Evolutionary conservation across 1,140 invertebrate genomes (phyloP).

Genomic region (Frieseomelitta varia): DNA sequence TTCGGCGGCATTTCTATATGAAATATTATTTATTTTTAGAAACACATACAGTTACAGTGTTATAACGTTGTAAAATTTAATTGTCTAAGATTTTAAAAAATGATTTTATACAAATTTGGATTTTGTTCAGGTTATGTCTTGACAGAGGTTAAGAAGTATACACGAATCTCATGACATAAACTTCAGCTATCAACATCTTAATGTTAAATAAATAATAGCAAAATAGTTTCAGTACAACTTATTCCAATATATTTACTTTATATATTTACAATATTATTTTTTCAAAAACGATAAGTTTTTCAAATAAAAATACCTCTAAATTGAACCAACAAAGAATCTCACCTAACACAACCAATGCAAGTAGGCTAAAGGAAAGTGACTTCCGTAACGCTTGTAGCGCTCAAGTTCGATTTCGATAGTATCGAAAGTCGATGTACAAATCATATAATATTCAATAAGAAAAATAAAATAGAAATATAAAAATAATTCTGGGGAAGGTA

Average conservation of each 20-base stretch:
- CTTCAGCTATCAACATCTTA: slow-evolving; percentile 68
- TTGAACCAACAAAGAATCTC: slow-evolving; percentile 26
- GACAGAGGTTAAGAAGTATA: slow-evolving; percentile 35
- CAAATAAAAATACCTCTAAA: slow-evolving; percentile 53
- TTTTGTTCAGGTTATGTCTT: slow-evolving; percentile 57
- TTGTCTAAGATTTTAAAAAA: neutral
- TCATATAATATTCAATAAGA: too few species aligned
- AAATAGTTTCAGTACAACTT: neutral
- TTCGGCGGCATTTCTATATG: slow-evolving; percentile 93
- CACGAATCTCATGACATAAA: slow-evolving; percentile 5
- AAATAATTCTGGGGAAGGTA: neutral
- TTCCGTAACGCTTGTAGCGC: slow-evolving; percentile 8
- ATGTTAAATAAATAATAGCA: neutral
- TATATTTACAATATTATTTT: slow-evolving; percentile 54
- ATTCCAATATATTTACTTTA: slow-evolving; percentile 5
- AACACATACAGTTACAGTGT: neutral
- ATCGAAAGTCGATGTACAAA: slow-evolving; percentile 40
- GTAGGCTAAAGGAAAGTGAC: slow-evolving; percentile 46
- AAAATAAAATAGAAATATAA: neutral
- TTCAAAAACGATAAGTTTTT: slow-evolving; percentile 25
- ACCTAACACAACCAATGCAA: slow-evolving; percentile 41
- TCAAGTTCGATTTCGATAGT: slow-evolving; percentile 26
- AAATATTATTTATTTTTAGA: slow-evolving; percentile 38
- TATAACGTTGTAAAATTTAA: neutral
- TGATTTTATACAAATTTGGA: slow-evolving; percentile 14